phyloP scores from a whole-genome alignment of 2,797 vertebrate species.

The Amblyopsis hoosieri region DNA sequence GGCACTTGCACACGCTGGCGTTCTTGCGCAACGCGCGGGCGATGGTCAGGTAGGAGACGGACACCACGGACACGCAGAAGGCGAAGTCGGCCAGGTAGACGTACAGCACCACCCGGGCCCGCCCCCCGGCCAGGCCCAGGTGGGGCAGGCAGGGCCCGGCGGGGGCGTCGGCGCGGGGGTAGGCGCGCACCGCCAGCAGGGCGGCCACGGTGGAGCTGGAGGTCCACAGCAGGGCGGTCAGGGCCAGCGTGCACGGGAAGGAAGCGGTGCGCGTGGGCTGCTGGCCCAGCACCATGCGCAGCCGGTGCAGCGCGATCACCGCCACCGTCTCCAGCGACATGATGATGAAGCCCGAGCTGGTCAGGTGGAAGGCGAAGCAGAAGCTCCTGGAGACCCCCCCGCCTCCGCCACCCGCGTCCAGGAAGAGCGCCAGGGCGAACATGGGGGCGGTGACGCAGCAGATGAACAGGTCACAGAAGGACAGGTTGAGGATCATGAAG shows the following conservation, averaged over 20 bases:
- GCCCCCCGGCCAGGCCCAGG: slow-evolving; percentile 80
- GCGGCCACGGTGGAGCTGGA: slow-evolving; percentile 93
- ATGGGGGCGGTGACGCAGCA: slow-evolving; percentile 93
- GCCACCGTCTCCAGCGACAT: slow-evolving; percentile 97
- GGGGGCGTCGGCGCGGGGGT: slow-evolving; percentile 67
- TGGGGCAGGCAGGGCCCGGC: slow-evolving; percentile 88
- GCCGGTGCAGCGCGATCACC: slow-evolving; percentile 91
- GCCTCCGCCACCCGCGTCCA: slow-evolving; percentile 75
- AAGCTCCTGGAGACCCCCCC: slow-evolving; percentile 85
- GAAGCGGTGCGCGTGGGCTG: slow-evolving; percentile 88
- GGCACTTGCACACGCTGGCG: slow-evolving; percentile 84
- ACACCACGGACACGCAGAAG: slow-evolving; percentile 91
- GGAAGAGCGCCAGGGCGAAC: slow-evolving; percentile 91
- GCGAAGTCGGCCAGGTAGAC: slow-evolving; percentile 92
- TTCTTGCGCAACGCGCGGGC: slow-evolving; percentile 90
- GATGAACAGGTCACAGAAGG: slow-evolving; percentile 96
- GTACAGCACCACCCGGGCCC: slow-evolving; percentile 84
- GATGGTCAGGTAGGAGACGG: slow-evolving; percentile 91
- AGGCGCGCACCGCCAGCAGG: slow-evolving; percentile 85
- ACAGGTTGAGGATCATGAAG: slow-evolving; percentile 97
- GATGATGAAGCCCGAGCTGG: slow-evolving; percentile 93
- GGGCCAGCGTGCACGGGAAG: slow-evolving; percentile 87
- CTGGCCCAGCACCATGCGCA: slow-evolving; percentile 93
- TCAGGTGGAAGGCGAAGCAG: slow-evolving; percentile 95
- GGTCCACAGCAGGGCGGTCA: slow-evolving; percentile 91